A percentile compares a stretch with the other conserved stretches of the same genome.
These are phyloP conservation scores for Lacerta bilineata DNA, from an alignment of 2,797 vertebrate genomes.

Conservation along the genomic window DNA sequence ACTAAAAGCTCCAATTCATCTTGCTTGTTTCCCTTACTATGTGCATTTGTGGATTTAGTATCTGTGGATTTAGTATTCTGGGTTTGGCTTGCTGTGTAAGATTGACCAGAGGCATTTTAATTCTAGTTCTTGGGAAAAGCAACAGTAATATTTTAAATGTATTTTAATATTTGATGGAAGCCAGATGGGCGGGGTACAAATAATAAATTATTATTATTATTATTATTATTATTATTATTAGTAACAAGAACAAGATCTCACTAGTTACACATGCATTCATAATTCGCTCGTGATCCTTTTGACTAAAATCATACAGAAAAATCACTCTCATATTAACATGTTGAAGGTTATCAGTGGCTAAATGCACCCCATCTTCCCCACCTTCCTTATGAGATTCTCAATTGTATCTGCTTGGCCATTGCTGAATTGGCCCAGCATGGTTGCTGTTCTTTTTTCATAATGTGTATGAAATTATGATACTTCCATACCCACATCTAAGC, in stretches of 20 bases:
- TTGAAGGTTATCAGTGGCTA: neutral
- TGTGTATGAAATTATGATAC: neutral
- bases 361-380: too few species aligned
- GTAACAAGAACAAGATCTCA: too few species aligned
- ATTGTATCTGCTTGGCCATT: neutral
- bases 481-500: neutral
- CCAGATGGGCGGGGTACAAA: too few species aligned
- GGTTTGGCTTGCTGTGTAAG: neutral
- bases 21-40: too few species aligned
- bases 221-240: too few species aligned
- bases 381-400: neutral
- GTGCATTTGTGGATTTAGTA: neutral
- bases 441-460: too few species aligned
- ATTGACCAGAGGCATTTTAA: neutral
- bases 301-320: neutral
- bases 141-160: too few species aligned
- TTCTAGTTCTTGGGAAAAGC: accelerated
- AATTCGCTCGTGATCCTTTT: neutral
- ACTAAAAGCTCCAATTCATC: too few species aligned
- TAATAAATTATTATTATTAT: too few species aligned
- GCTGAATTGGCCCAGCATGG: too few species aligned
- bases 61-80: neutral
- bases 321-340: neutral
- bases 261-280: neutral
- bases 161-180: too few species aligned